Base-by-base conservation (phyloP, 2,113 vertebrate species). In the Dendrocopos noguchii region DNA sequence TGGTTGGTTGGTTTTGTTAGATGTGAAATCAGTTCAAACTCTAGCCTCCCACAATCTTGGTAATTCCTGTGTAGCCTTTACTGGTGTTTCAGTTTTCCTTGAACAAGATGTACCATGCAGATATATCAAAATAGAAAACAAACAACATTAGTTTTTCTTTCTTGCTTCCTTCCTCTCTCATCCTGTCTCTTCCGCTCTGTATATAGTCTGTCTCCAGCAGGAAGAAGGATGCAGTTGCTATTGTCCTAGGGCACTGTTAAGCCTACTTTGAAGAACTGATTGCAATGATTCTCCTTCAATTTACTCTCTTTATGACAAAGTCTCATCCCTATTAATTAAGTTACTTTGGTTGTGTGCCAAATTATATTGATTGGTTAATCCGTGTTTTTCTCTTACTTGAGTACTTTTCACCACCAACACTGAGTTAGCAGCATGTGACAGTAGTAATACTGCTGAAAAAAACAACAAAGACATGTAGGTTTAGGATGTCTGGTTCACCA, bases 401-500 rank as follows among this genome's bases (percentile, higher is more conserved):
- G n/a, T 88, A 64, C 52, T 87, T 91, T 67, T 47, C 44, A 66
- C 27, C 39, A 66, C 18, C 78, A 89, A 6, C 0, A 0, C 15
- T 80, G 72, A 71, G 47, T 46, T 83, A 80, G 84, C 44, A 85
- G 75, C 57, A 22, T 34, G 12, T 63, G 36, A 82, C 31, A 77
- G 18, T 28, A 66, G 65, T 60, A 39, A 53, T 33, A 74, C n/a
- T 87, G 56, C 17, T 90, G 65, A 55, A 80, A 94, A 92, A 94
- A 33, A n/a, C 93, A 33, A 31, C 29, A 56, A 73, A 82, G 75
- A 66, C 60, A 85, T 95, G 80, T 90, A 88, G 85, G 80, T 81
- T 80, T 79, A 78, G 66, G 72, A 87, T 70, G 55, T 87, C 88
- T 91, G 79, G 75, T 83, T 94, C 68, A 87, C 64, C 50, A 90